phyloP scores from a whole-genome alignment of 2,797 vertebrate species.

The Sarcophilus harrisii region DNA sequence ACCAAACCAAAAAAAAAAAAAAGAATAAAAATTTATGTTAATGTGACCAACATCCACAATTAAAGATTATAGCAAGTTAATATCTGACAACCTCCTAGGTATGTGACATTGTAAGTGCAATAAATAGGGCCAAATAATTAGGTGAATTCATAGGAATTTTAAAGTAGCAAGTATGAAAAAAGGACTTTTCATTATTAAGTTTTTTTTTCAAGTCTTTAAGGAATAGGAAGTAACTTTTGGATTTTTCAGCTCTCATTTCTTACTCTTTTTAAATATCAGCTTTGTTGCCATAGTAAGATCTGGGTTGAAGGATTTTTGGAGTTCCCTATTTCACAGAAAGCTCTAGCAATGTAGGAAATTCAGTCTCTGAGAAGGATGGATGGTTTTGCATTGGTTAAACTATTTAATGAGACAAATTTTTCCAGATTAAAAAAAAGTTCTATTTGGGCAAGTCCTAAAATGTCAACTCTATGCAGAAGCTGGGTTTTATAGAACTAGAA shows the following conservation, averaged over 20 bases:
- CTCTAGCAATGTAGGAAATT: constrained; percentile 18
- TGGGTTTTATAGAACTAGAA: neutral
- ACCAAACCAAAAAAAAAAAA: constrained; percentile 39
- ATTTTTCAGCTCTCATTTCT: constrained; percentile 38
- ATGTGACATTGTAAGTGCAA: constrained; percentile 30
- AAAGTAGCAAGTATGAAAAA: constrained; percentile 28
- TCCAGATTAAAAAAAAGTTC: constrained; percentile 1
- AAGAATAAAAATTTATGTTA: constrained; percentile 13
- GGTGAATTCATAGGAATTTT: constrained; percentile 17
- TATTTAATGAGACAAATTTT: constrained; percentile 30
- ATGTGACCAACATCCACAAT: neutral
- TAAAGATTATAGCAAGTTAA: neutral
- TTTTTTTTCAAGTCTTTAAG: constrained; percentile 15
- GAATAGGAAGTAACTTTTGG: neutral
- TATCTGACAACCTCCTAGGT: constrained; percentile 5
- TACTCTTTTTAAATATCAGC: constrained; percentile 11
- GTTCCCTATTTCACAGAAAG: constrained; percentile 25
- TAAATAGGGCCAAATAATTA: neutral
- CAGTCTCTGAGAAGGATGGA: constrained; percentile 10
- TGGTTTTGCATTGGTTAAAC: neutral
- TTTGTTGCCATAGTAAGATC: neutral
- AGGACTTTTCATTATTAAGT: neutral
- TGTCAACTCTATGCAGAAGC: constrained; percentile 1
- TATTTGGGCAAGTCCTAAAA: constrained; percentile 5
- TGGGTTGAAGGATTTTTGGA: constrained; percentile 24